These are phyloP conservation scores for Gerris buenoi DNA, from an alignment of 1,140 invertebrate species.

Conservation along the genomic window DNA sequence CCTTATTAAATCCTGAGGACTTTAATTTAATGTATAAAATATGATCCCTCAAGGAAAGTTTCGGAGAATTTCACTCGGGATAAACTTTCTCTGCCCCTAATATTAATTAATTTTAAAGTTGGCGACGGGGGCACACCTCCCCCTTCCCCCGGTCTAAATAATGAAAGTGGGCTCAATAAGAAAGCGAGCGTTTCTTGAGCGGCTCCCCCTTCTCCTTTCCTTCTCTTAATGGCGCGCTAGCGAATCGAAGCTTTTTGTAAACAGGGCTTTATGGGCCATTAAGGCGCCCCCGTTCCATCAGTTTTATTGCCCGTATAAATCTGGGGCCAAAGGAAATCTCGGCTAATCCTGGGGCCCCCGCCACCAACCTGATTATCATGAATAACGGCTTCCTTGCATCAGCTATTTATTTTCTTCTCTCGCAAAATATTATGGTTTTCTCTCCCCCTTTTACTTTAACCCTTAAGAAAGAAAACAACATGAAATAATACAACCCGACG, in stretches of 20 bases:
- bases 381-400: too few relatives aligned
- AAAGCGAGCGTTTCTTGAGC: too few relatives aligned
- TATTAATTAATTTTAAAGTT: conserved; percentile 7
- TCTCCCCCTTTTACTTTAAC: too few relatives aligned
- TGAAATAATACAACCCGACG: too few relatives aligned
- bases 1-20: neutral
- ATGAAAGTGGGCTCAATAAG: neutral
- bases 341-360: neutral
- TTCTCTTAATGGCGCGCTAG: neutral
- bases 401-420: too few relatives aligned
- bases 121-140: neutral
- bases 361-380: neutral
- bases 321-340: neutral
- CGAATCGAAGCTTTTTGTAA: neutral
- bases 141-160: neutral
- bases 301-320: conserved; percentile 4
- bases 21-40: conserved; percentile 19
- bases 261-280: neutral
- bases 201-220: neutral
- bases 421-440: too few relatives aligned
- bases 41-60: conserved; percentile 9
- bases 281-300: neutral
- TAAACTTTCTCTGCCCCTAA: neutral
- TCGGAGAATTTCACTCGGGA: too few relatives aligned
- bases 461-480: too few relatives aligned